These are phyloP conservation scores for Pelodiscus sinensis DNA, from an alignment of 2,113 vertebrate genomes.

Conservation along the genomic window DNA sequence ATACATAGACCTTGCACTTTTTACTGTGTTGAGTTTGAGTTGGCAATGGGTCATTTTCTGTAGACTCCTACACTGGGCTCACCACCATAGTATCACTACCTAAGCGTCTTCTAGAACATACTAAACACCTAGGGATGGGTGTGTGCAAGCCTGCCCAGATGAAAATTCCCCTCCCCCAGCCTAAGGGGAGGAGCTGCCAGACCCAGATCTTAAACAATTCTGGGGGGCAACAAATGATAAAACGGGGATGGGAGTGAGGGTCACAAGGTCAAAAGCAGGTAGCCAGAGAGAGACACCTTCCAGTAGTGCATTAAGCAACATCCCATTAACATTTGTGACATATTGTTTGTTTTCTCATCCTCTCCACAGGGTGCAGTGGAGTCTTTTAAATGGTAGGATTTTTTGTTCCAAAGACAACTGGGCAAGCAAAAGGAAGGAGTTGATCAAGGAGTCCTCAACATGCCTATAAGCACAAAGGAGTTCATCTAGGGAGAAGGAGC, in stretches of 20 bases:
- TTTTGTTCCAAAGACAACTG: rapidly evolving
- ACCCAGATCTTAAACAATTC: no score
- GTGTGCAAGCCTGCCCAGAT: no score
- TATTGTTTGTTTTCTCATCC: not conserved
- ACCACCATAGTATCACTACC: not conserved
- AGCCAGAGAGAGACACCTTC: not conserved
- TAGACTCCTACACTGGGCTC: not conserved
- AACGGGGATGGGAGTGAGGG: no score
- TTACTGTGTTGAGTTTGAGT: rapidly evolving
- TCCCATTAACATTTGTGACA: not conserved
- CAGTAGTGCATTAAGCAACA: not conserved
- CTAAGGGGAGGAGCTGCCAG: no score
- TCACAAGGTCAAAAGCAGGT: no score
- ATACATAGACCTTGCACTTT: not conserved
- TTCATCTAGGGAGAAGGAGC: not conserved
- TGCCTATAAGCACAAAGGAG: not conserved
- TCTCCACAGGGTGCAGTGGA: not conserved
- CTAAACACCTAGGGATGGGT: no score
- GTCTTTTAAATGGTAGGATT: not conserved
- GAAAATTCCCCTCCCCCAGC: no score
- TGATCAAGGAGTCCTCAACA: not conserved
- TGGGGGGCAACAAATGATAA: no score
- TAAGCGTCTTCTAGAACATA: no score
- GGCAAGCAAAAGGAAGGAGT: not conserved
- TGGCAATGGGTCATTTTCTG: not conserved